A percentile compares a stretch with the other conserved stretches of the same genome.
phyloP scores from a whole-genome alignment of 1,140 invertebrate species.

The Lineus longissimus region DNA sequence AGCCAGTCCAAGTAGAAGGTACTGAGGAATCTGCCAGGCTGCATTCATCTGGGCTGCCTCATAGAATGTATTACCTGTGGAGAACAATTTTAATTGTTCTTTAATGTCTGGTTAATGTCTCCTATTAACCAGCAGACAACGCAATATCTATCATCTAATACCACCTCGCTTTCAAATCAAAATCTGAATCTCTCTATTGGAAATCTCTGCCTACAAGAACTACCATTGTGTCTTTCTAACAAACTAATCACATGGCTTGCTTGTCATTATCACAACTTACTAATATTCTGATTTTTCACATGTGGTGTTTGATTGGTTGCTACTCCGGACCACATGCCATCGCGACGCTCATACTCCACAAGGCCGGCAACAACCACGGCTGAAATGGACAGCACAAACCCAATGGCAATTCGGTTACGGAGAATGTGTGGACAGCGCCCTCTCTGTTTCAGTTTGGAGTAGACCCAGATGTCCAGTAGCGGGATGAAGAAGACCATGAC shows the following conservation, averaged over 20 bases:
- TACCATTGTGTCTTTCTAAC: too few relatives aligned
- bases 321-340: conserved; percentile 24
- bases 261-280: too few relatives aligned
- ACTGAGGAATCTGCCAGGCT: conserved; percentile 59
- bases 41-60: conserved; percentile 56
- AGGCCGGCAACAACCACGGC: conserved; percentile 54
- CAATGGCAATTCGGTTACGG: conserved; percentile 44
- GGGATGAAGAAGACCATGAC: conserved; percentile 54
- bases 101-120: too few relatives aligned
- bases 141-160: background rate
- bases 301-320: background rate
- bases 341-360: conserved; percentile 36
- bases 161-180: too few relatives aligned
- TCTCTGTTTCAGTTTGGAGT: conserved; percentile 42
- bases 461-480: conserved; percentile 54
- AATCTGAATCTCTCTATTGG: too few relatives aligned
- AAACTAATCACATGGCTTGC: too few relatives aligned
- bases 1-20: conserved; percentile 57
- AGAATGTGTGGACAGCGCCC: conserved; percentile 18
- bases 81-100: background rate
- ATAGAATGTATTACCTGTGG: conserved; percentile 47
- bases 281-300: conserved; percentile 27
- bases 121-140: too few relatives aligned
- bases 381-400: conserved; percentile 53
- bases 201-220: too few relatives aligned